Evolutionary conservation across 2,113 vertebrate species (phyloP), one percentile per base, ranked within the genome.

Genomic region (Lycaon pictus): DNA sequence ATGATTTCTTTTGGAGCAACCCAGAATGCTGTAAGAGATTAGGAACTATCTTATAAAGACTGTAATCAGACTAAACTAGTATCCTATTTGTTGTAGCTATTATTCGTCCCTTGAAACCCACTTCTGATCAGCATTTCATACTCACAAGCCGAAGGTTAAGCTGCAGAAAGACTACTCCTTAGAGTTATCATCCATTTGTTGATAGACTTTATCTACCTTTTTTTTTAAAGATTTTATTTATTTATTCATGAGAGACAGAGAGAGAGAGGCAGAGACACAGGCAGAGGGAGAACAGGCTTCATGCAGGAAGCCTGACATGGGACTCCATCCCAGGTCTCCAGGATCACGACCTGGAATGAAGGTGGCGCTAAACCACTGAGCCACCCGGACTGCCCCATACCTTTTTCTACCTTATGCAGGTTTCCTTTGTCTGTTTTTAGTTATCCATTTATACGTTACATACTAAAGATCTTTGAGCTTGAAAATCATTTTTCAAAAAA

Each of bases 401-500:
- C 23, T 81, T 71, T 91, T 95, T 80, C 29, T 90, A 29, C 16
- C 51, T 92, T 84, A 56, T 84, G 27, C 13, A 84, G 23, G 8
- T 87, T 87, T 87, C 60, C 51, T 87, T 90, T 56, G 35, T 90
- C n/a, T 11, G 9, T 35, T 93, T 88, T 88, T 63, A 72, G 43
- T 86, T 74, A 72, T 35, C 22, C 8, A 79, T 72, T 91, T 91
- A 55, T 89, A 60, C 43, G 11, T 88, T 83, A 88, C 55, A 69
- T 81, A 60, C 55, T 32, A 51, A 89, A 79, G 32, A 67, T 29
- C 11, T 92, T 90, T 81, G 63, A 91, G 53, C 29, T 84, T 25
- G 88, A 88, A 93, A 90, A 87, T 83, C 53, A 65, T 88, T 76
- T 69, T 97, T 87, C 37, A 76, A 87, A 94, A 53, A 85, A 93